Evolutionary conservation across 2,888 invertebrate genomes (phyloP).

Genomic region (Listrodromus nycthemerus): DNA sequence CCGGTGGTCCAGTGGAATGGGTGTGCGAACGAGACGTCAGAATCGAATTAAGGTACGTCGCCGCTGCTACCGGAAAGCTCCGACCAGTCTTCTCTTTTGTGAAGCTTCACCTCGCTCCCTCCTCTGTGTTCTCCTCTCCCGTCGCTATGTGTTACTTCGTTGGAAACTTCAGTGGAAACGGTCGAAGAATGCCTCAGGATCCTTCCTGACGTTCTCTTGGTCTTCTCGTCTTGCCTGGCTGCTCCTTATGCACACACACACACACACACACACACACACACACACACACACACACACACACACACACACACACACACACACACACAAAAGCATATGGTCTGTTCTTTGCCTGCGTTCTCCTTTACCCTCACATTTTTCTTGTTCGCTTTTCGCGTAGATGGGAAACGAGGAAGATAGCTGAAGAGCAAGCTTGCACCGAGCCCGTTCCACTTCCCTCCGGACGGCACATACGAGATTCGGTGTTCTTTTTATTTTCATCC

Average conservation of each 20-base stretch:
- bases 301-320: neutral
- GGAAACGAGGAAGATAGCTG: constrained; percentile 31
- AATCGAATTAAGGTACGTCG: constrained; percentile 66
- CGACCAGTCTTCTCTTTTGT: constrained; percentile 34
- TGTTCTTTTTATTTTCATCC: constrained; percentile 29
- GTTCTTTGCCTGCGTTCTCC: neutral
- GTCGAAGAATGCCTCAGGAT: constrained; percentile 56
- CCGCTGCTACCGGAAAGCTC: constrained; percentile 55
- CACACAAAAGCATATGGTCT: neutral
- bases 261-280: neutral
- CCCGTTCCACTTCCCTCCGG: constrained; percentile 55
- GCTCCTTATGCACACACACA: neutral
- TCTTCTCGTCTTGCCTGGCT: constrained; percentile 39
- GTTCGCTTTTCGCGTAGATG: constrained; percentile 24
- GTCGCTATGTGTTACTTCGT: constrained; percentile 41
- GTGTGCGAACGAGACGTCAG: constrained; percentile 64
- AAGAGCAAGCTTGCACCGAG: constrained; percentile 31
- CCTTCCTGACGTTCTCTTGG: constrained; percentile 47
- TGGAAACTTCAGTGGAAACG: constrained; percentile 56
- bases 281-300: neutral
- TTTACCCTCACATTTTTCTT: constrained; percentile 12
- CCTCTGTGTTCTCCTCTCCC: neutral
- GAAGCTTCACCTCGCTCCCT: neutral
- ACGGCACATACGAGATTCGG: constrained; percentile 64
- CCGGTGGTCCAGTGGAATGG: constrained; percentile 50